Conservation (phyloP, 2,888 invertebrate genomes). For the Temnothorax rugatulus region DNA sequence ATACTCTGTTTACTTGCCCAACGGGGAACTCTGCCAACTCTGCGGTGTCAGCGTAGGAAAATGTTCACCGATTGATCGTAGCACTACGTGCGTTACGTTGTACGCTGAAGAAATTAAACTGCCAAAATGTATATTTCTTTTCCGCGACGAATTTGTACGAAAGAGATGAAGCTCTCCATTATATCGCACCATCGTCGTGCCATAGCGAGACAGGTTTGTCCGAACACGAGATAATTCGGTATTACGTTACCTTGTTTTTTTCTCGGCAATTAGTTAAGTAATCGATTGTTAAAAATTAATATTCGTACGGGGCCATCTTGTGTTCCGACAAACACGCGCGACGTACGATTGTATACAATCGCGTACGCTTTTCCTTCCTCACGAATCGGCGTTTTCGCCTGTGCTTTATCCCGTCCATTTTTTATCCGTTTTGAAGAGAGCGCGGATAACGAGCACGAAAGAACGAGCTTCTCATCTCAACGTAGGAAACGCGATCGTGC, state of each 20-base stretch:
- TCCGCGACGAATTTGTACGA: background rate
- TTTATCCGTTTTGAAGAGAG: conserved; percentile 56
- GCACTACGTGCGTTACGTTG: background rate
- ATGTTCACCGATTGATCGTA: background rate
- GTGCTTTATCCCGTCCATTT: conserved; percentile 72
- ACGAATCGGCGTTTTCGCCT: conserved; percentile 51
- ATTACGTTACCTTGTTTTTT: conserved; percentile 29
- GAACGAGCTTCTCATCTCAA: background rate
- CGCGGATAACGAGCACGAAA: conserved; percentile 33
- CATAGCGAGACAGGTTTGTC: conserved; percentile 49
- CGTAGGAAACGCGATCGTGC: background rate
- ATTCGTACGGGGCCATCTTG: background rate
- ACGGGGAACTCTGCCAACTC: background rate
- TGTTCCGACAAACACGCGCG: background rate
- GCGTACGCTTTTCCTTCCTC: conserved; percentile 35
- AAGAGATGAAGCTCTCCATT: background rate
- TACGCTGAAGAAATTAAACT: conserved; percentile 61
- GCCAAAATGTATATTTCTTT: conserved; percentile 71
- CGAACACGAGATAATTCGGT: conserved; percentile 13
- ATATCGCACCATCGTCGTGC: conserved; percentile 57
- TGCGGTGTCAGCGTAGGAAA: conserved; percentile 1
- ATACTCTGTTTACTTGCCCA: background rate
- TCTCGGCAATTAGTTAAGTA: conserved; percentile 21
- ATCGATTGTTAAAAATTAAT: background rate
- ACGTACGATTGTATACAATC: background rate